These are phyloP conservation scores for Cydia strobilella DNA, from an alignment of 1,140 invertebrate genomes.

Conservation along the genomic window DNA sequence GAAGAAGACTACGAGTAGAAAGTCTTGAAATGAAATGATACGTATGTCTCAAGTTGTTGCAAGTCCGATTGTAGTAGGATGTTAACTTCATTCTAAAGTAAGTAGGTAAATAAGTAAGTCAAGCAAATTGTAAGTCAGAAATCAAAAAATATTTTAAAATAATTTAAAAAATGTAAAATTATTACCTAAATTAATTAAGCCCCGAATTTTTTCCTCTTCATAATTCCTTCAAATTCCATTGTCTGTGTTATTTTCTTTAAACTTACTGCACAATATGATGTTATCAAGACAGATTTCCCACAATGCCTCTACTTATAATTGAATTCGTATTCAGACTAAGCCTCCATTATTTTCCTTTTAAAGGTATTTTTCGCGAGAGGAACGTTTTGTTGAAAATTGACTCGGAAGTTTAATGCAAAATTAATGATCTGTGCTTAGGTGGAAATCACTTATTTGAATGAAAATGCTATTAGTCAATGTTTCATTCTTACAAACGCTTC, in stretches of 20 bases:
- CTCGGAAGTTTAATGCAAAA: slow-evolving; percentile 18
- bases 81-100: too few relatives aligned
- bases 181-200: neutral
- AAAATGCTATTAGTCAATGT: slow-evolving; percentile 6
- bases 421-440: slow-evolving; percentile 10
- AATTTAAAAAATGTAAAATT: too few relatives aligned
- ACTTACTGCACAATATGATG: slow-evolving; percentile 3
- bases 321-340: slow-evolving; percentile 2
- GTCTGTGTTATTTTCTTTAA: neutral
- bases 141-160: too few relatives aligned
- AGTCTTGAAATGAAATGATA: too few relatives aligned
- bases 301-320: slow-evolving; percentile 18
- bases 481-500: neutral
- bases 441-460: neutral
- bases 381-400: neutral
- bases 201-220: neutral
- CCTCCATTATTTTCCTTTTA: slow-evolving; percentile 13
- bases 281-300: neutral
- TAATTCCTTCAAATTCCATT: neutral
- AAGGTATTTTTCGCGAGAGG: neutral
- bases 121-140: too few relatives aligned
- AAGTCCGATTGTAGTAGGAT: too few relatives aligned
- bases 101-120: too few relatives aligned
- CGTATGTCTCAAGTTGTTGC: too few relatives aligned
- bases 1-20: too few relatives aligned